A percentile compares a stretch with the other conserved stretches of the same genome.
phyloP scores from a whole-genome alignment of 2,797 vertebrate species.

The Lacerta bilineata region DNA sequence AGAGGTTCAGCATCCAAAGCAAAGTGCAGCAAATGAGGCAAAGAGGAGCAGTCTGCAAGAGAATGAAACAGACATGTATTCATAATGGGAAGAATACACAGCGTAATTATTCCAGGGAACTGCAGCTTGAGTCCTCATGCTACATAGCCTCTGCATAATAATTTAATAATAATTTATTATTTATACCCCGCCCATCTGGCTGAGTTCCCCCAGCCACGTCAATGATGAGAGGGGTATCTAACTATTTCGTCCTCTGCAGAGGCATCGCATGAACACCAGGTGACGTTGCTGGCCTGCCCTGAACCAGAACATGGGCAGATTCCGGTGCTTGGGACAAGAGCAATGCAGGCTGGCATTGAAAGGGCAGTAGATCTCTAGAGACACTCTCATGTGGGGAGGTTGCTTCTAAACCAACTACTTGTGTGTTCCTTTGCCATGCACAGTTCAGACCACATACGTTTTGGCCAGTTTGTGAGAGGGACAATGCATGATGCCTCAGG shows the following conservation, averaged over 20 bases:
- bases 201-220: not conserved
- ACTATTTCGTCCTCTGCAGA: not conserved
- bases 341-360: not conserved
- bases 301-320: not conserved
- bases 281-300: constrained; percentile 12
- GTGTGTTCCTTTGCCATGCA: not conserved
- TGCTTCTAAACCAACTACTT: not conserved
- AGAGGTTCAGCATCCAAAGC: not conserved
- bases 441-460: not conserved
- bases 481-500: not conserved
- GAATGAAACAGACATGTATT: not conserved
- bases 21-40: not conserved
- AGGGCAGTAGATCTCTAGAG: not conserved
- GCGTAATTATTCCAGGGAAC: not conserved
- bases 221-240: not conserved
- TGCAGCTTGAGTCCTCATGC: not conserved
- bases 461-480: not conserved
- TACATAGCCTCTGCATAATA: not conserved
- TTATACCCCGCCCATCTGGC: too few species aligned
- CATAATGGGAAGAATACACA: not conserved
- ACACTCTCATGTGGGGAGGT: not conserved
- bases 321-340: too few species aligned
- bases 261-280: constrained; percentile 1
- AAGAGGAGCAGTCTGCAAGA: not conserved
- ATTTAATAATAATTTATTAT: not conserved